Conservation (phyloP, 1,140 invertebrate species). For the Drosophila nannoptera region DNA sequence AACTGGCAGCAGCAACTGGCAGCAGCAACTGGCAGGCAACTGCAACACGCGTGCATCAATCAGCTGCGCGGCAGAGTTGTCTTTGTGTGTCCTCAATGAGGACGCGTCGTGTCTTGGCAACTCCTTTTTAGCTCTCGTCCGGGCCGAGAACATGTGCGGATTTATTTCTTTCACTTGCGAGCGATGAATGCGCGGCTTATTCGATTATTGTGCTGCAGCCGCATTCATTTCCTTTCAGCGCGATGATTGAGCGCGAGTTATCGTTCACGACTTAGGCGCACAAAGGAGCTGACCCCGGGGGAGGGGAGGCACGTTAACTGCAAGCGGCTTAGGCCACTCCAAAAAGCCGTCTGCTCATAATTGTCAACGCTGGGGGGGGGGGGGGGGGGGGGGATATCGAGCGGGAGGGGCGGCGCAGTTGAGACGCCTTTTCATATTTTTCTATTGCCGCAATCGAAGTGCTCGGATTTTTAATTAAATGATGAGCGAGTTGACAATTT, state of each 20-base stretch:
- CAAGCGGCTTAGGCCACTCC: conserved; percentile 54
- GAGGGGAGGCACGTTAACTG: conserved; percentile 49
- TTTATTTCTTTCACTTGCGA: conserved; percentile 66
- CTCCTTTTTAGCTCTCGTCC: conserved; percentile 23
- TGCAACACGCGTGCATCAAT: conserved; percentile 41
- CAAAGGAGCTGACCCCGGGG: conserved; percentile 50
- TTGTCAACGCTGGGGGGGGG: conserved; percentile 51
- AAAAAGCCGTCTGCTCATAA: conserved; percentile 48
- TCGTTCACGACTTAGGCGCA: conserved; percentile 67
- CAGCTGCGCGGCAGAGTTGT: conserved; percentile 42
- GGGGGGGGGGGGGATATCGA: not conserved
- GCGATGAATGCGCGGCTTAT: conserved; percentile 72
- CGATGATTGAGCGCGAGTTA: conserved; percentile 71
- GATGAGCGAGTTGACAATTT: conserved; percentile 40
- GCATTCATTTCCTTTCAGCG: conserved; percentile 70
- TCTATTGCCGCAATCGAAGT: conserved; percentile 42
- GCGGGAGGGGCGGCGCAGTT: not conserved
- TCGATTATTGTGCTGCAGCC: conserved; percentile 64
- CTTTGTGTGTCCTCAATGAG: conserved; percentile 45
- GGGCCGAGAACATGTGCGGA: conserved; percentile 60
- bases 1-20: not conserved
- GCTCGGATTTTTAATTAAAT: conserved; percentile 57
- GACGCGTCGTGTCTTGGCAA: conserved; percentile 38
- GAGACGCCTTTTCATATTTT: conserved; percentile 57
- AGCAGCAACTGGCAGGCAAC: conserved; percentile 12